phyloP scores from a whole-genome alignment of 2,113 vertebrate genomes.

The Strix aluco region DNA sequence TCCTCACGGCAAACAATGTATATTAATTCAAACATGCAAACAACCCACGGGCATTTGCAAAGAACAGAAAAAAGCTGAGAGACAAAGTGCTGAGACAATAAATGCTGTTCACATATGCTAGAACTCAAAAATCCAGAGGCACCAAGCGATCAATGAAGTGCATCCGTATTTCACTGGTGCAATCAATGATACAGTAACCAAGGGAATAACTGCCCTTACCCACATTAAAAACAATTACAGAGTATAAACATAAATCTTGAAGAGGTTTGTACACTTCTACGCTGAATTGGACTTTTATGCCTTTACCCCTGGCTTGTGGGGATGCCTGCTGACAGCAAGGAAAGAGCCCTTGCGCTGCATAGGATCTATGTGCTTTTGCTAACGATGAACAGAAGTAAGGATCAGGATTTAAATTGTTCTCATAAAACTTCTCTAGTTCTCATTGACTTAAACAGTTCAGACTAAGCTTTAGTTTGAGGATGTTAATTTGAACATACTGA shows the following conservation, averaged over 20 bases:
- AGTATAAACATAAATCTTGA: conserved; percentile 15
- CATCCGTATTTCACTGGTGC: conserved; percentile 31
- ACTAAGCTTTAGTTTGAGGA: not conserved
- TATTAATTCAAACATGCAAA: not conserved
- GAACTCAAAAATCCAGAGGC: conserved; percentile 8
- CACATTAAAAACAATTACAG: conserved; percentile 61
- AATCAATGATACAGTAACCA: conserved; percentile 56
- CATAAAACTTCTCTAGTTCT: not conserved
- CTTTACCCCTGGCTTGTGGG: not conserved
- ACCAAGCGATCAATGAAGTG: conserved; percentile 47
- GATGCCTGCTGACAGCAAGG: not conserved
- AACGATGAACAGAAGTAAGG: not conserved
- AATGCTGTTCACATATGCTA: not conserved
- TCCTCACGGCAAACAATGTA: not conserved
- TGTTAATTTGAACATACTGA: not conserved
- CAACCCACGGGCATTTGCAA: not conserved
- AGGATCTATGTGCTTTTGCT: not conserved
- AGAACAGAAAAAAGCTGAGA: not conserved
- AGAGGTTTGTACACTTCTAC: not conserved
- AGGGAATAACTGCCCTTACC: conserved; percentile 49
- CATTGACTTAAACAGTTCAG: not conserved
- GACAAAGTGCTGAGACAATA: not conserved
- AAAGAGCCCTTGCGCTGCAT: not conserved
- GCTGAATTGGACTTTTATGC: not conserved
- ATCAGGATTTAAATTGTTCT: not conserved